Base-by-base conservation (phyloP, 2,888 invertebrate species). In the Meganola albula region DNA sequence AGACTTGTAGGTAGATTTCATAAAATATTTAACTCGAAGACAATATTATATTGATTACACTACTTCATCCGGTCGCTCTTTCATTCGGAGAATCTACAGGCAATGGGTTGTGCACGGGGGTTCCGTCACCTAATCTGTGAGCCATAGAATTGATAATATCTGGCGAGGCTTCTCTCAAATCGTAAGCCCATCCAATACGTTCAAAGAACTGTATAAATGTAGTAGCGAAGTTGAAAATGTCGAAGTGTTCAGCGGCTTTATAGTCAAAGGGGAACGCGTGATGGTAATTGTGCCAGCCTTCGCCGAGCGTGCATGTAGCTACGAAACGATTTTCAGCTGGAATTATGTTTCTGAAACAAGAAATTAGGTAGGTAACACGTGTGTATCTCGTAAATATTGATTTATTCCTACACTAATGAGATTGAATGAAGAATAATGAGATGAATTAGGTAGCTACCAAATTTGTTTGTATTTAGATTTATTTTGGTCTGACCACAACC, bases 221-320 rank as follows among this genome's bases (percentile, higher is more conserved):
- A 0, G 82, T 77, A 2, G 74, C 68, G 2, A 74, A 67, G 40
- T 86, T 85, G 26, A 87, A 84, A 22, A 69, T 47, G 29, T 87
- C 78, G 31, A 87, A 88, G 28, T 87, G 83, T 49, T 89, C 89
- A 1, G 88, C 85, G 0, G 88, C 88, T 48, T 88, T 86, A 64
- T 88, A 89, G 59, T 89, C 89, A 72, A 89, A 91, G 1, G 93
- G 93, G 59, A 93, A 93, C 0, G 89, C 89, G 63, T 93, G 93
- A 58, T 93, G 93, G 66, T 92, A 93, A 67, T 93, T 93, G 69
- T 93, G 93, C 90, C 91, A 93, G 2, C 93, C 93, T 62, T 91
- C 90, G 1, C 90, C 90, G 0, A 87, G 62, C 0, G 90, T 88
- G 30, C 89, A 75, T 0, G 89, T 75, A 0, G 90, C 83, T 0